These are phyloP conservation scores for Tenthredo notha DNA, from an alignment of 2,888 invertebrate species.

Conservation along the genomic window DNA sequence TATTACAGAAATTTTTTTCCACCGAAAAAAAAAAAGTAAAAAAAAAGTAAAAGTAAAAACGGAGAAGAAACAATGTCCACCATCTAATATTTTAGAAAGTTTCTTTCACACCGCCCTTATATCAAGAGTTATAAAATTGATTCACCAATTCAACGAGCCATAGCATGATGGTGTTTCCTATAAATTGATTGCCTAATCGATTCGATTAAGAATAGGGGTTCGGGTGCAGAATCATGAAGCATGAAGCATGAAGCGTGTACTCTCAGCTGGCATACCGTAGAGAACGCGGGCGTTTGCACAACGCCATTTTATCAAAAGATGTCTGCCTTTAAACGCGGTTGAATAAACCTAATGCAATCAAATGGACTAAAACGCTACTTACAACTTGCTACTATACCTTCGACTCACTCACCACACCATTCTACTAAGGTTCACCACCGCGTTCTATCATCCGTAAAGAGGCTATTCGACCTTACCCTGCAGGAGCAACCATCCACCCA, in stretches of 20 bases:
- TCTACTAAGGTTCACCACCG: background rate
- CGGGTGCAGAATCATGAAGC: background rate
- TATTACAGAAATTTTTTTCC: background rate
- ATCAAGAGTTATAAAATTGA: background rate
- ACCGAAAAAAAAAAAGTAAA: background rate
- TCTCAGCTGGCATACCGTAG: background rate
- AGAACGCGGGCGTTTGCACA: background rate
- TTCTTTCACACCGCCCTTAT: background rate
- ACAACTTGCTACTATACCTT: conserved; percentile 63
- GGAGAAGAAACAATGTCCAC: background rate
- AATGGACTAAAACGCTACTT: conserved; percentile 70
- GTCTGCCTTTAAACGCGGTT: conserved; percentile 61
- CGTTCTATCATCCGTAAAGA: conserved; percentile 26
- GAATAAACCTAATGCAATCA: conserved; percentile 69
- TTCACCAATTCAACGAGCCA: conserved; percentile 16
- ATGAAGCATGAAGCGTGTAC: conserved; percentile 16
- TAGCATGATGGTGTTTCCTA: background rate
- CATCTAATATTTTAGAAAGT: background rate
- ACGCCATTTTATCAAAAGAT: background rate
- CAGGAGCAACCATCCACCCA: background rate
- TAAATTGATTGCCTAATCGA: conserved; percentile 27
- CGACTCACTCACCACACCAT: background rate
- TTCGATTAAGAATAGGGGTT: conserved; percentile 32
- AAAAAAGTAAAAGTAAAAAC: background rate
- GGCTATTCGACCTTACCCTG: background rate